Conservation (phyloP, 2,113 vertebrate genomes). For the Ageneiosus marmoratus region DNA sequence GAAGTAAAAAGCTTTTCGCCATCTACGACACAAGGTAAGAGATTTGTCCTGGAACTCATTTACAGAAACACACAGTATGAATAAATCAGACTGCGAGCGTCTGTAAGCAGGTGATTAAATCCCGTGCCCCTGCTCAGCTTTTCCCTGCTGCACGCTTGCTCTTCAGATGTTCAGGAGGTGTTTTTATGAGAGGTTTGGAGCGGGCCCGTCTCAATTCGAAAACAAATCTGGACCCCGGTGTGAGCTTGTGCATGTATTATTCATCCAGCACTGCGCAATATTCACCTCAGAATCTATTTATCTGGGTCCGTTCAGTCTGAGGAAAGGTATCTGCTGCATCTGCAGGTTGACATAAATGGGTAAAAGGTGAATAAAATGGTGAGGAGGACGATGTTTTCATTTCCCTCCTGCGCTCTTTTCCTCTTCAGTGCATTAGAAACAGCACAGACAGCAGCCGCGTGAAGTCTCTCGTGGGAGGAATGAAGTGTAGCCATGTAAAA, state of each 20-base stretch:
- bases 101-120: too few relatives aligned
- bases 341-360: conserved; percentile 48
- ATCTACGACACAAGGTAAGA: conserved; percentile 93
- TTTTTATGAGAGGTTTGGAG: conserved; percentile 1
- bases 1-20: conserved; percentile 88
- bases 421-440: conserved; percentile 33
- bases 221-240: conserved; percentile 27
- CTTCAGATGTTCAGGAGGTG: neutral
- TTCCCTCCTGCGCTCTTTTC: conserved; percentile 36
- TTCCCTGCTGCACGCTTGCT: neutral
- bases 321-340: conserved; percentile 17
- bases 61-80: neutral
- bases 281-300: conserved; percentile 38
- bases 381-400: conserved; percentile 34
- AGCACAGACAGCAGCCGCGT: conserved; percentile 15
- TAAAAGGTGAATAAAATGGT: conserved; percentile 19
- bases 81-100: neutral
- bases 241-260: conserved; percentile 39
- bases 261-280: conserved; percentile 27
- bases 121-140: neutral
- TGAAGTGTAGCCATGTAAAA: conserved; percentile 26
- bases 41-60: neutral
- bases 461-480: conserved; percentile 27
- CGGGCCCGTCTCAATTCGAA: conserved; percentile 38
- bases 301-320: conserved; percentile 41